Evolutionary conservation across 2,888 invertebrate species (phyloP).

Genomic region (Pinctada fucata): DNA sequence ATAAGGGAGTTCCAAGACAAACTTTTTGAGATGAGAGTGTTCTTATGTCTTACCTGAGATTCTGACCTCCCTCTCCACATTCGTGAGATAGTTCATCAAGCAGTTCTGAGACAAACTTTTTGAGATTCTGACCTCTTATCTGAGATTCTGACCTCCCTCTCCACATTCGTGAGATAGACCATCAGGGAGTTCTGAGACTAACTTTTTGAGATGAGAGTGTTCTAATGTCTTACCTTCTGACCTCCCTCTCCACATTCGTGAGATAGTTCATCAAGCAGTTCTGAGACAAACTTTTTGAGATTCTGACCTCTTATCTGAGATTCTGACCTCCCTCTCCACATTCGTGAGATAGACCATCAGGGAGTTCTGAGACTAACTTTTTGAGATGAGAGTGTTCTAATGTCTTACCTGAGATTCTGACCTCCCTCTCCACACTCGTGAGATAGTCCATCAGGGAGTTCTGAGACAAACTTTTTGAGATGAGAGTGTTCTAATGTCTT

Average conservation of each 20-base stretch:
- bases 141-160: conserved; percentile 92
- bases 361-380: conserved; percentile 86
- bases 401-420: conserved; percentile 84
- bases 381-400: conserved; percentile 93
- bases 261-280: conserved; percentile 85
- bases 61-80: conserved; percentile 94
- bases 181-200: conserved; percentile 86
- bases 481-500: conserved; percentile 78
- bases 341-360: conserved; percentile 88
- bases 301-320: no score
- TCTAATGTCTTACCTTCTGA: conserved; percentile 89
- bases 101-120: conserved; percentile 87
- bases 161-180: conserved; percentile 89
- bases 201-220: conserved; percentile 91
- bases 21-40: no score
- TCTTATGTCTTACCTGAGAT: conserved; percentile 80
- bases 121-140: conserved; percentile 82
- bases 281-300: conserved; percentile 88
- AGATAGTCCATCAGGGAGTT: conserved; percentile 85
- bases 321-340: conserved; percentile 93
- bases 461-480: conserved; percentile 88
- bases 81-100: conserved; percentile 88
- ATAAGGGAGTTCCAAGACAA: no score
- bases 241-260: conserved; percentile 94
- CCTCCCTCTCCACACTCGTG: conserved; percentile 94